Evolutionary conservation across 2,797 vertebrate species (phyloP).

Genomic region (Botia almorhae): DNA sequence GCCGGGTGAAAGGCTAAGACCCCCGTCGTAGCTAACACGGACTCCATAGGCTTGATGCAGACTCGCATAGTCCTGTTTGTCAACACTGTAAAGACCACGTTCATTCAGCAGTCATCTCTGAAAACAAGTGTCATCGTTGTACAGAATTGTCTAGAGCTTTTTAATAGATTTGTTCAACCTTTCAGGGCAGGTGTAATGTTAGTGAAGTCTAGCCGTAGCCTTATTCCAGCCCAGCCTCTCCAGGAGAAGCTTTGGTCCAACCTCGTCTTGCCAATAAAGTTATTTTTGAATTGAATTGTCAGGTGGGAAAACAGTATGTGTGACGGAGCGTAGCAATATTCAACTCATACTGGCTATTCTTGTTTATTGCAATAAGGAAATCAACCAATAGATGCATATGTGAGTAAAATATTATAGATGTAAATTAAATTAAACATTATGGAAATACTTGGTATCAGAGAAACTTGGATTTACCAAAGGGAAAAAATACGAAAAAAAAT

Average conservation of each 20-base stretch:
- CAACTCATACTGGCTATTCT: conserved; percentile 84
- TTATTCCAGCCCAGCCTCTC: conserved; percentile 79
- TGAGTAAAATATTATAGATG: conserved; percentile 83
- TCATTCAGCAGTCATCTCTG: conserved; percentile 66
- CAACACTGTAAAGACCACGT: conserved; percentile 65
- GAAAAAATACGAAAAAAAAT: conserved; percentile 62
- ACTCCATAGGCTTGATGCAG: conserved; percentile 34
- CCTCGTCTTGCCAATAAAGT: conserved; percentile 83
- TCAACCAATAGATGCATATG: conserved; percentile 82
- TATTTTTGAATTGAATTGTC: conserved; percentile 80
- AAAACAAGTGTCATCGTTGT: conserved; percentile 67
- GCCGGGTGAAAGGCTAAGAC: conserved; percentile 1
- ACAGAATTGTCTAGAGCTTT: conserved; percentile 61
- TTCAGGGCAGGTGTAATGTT: conserved; percentile 80
- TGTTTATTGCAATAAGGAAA: conserved; percentile 88
- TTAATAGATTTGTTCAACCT: conserved; percentile 70
- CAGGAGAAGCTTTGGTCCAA: conserved; percentile 74
- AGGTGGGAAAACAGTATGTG: conserved; percentile 77
- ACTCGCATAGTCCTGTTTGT: conserved; percentile 40
- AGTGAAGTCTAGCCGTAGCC: conserved; percentile 83
- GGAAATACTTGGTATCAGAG: conserved; percentile 79
- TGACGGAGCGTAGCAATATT: conserved; percentile 84
- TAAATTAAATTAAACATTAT: conserved; percentile 84
- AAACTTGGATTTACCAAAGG: conserved; percentile 71
- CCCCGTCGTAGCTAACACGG: conserved; percentile 27